phyloP scores from a whole-genome alignment of 2,888 invertebrate species.

The Trissoscelio sp. region DNA sequence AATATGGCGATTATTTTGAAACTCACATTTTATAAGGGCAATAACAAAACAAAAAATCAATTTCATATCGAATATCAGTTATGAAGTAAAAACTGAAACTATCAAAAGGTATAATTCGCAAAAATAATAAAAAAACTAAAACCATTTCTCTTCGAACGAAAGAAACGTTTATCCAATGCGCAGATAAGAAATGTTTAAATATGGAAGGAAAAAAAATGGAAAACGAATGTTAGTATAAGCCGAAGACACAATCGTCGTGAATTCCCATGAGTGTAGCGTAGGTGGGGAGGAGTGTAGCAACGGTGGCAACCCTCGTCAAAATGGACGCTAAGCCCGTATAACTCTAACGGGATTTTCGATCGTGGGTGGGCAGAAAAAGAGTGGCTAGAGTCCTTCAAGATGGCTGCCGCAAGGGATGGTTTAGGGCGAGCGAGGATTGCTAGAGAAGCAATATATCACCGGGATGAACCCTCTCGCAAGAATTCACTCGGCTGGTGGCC shows the following conservation, averaged over 20 bases:
- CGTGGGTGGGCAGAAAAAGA: constrained; percentile 79
- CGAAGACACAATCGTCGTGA: constrained; percentile 46
- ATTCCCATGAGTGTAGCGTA: constrained; percentile 64
- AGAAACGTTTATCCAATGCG: background rate
- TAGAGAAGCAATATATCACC: constrained; percentile 82
- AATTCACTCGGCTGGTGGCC: constrained; percentile 67
- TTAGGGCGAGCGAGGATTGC: constrained; percentile 81
- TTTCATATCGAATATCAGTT: no score
- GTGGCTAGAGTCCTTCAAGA: constrained; percentile 81
- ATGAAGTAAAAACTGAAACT: no score
- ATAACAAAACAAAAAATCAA: no score
- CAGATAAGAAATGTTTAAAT: constrained; percentile 55
- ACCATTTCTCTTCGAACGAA: background rate
- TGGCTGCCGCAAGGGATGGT: constrained; percentile 83
- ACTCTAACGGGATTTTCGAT: constrained; percentile 83
- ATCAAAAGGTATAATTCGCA: no score
- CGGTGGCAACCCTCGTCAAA: constrained; percentile 80
- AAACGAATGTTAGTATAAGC: constrained; percentile 40
- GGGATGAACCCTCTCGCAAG: constrained; percentile 73
- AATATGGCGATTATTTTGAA: no score
- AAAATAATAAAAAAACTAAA: no score
- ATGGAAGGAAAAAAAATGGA: constrained; percentile 51
- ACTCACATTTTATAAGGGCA: no score
- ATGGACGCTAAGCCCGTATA: constrained; percentile 83
- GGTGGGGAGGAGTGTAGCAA: constrained; percentile 64